Base-by-base conservation (phyloP, 2,888 invertebrate species). In the Nesidiocoris tenuis region DNA sequence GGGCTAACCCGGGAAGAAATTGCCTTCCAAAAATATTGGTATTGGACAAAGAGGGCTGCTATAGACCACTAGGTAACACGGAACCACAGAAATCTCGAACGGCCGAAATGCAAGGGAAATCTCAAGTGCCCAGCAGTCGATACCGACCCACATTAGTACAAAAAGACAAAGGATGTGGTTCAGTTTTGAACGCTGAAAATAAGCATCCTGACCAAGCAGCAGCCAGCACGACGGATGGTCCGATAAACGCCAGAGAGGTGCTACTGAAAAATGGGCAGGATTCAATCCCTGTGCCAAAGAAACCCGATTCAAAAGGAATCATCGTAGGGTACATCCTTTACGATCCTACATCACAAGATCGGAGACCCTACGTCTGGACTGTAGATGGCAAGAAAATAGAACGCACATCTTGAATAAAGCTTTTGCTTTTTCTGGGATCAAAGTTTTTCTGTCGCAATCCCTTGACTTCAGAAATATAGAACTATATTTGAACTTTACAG, bases 321-420 rank as follows among this genome's bases (percentile, higher is more conserved):
- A 61, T 75, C 2, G 21, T 75, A 18, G 74, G 74, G 12, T 75
- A 75, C 74, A 57, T 75, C 18, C 65, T 75, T 59, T 66, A 57
- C 66, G 65, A 75, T 21, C 66, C 74, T 0, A 63, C 65, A 7
- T 72, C 72, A 12, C 21, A 39, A 18, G 72, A 72, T 25, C 24
- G 61, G 12, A 24, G 21, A 21, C 72, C 61, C 1, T 72, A 72
- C 54, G 72, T 72, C 21, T 25, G 19, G 18, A 72, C 72, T 1
- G 61, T 21, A 3, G 72, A 72, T 16, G 72, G 72, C 16, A 72
- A 63, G 39, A 61, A 21, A 61, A 72, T 72, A 9, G 63, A 63
- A 63, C 63, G 7, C 1, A 19, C 63, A 9, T 22, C 19, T 19
- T 63, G 39, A 39, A 39, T 39, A 39, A 7, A n/a, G n/a, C n/a